Evolutionary conservation across 2,113 vertebrate genomes (phyloP).

Genomic region (Bathybates hornii): DNA sequence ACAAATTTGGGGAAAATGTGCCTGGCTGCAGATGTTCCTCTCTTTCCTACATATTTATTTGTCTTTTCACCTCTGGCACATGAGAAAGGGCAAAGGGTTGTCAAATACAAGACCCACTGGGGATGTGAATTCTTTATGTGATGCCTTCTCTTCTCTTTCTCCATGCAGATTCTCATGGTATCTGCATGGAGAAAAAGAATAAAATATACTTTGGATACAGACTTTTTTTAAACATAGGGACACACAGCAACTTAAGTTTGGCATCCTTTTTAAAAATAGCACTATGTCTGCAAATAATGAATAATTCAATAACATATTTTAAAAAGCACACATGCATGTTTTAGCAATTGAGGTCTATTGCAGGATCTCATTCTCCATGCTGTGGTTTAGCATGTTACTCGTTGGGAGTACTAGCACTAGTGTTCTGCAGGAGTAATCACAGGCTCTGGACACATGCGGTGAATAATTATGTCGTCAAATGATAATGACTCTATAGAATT

Average conservation of each 20-base stretch:
- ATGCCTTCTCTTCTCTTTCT: background rate
- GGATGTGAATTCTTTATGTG: conserved; percentile 21
- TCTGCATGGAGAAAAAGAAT: conserved; percentile 1
- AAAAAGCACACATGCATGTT: conserved; percentile 49
- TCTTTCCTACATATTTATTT: background rate
- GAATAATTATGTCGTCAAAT: background rate
- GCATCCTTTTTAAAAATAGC: conserved; percentile 53
- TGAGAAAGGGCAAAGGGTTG: background rate
- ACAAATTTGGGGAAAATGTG: background rate
- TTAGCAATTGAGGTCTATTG: conserved; percentile 21
- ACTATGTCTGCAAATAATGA: conserved; percentile 37
- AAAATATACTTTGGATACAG: conserved; percentile 11
- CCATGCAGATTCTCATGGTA: background rate
- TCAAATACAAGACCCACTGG: background rate
- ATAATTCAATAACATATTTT: conserved; percentile 56
- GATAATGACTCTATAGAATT: background rate
- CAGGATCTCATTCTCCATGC: background rate
- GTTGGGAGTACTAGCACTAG: background rate
- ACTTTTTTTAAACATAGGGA: conserved; percentile 27
- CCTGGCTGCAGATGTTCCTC: background rate
- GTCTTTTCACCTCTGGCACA: background rate
- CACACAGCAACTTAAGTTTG: conserved; percentile 15
- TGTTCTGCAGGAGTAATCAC: background rate
- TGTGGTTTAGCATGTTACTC: background rate
- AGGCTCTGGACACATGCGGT: background rate